phyloP scores from a whole-genome alignment of 1,140 invertebrate species.

The Copidosoma floridanum region DNA sequence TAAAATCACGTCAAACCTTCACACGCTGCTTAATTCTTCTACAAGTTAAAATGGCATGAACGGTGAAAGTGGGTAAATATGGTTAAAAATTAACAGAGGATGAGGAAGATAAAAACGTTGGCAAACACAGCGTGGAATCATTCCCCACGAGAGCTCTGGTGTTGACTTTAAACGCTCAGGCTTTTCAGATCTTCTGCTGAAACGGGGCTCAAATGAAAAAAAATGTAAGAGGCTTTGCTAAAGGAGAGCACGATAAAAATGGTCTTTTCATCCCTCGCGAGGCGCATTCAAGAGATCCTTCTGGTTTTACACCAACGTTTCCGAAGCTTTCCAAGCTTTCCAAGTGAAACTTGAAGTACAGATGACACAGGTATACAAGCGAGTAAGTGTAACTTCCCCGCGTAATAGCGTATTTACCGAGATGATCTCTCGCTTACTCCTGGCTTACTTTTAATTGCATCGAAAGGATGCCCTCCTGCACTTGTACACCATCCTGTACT shows the following conservation, averaged over 20 bases:
- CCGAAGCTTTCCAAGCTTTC: conserved; percentile 7
- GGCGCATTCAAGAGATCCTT: conserved; percentile 17
- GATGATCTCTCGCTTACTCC: conserved; percentile 43
- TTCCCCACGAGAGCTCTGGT: too few relatives aligned
- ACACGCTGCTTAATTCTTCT: too few relatives aligned
- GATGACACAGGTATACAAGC: conserved; percentile 36
- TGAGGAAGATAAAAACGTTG: too few relatives aligned
- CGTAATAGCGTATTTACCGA: conserved; percentile 44
- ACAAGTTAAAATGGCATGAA: too few relatives aligned
- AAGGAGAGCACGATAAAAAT: neutral
- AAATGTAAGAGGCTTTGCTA: neutral
- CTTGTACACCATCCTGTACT: conserved; percentile 11
- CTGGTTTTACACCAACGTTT: neutral
- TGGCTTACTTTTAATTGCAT: conserved; percentile 52
- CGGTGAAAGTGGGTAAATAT: too few relatives aligned
- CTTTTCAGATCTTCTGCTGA: neutral
- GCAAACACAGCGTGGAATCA: too few relatives aligned
- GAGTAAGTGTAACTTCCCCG: conserved; percentile 34
- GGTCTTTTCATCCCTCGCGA: conserved; percentile 14
- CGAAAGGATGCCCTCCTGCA: conserved; percentile 32
- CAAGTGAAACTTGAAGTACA: conserved; percentile 25
- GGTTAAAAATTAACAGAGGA: too few relatives aligned
- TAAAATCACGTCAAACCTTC: too few relatives aligned
- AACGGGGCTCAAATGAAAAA: neutral
- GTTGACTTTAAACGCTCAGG: neutral